Percentiles rank a stretch among this genome's conserved stretches.
Conservation (phyloP, 2,797 vertebrate species). For the Menidia menidia region DNA sequence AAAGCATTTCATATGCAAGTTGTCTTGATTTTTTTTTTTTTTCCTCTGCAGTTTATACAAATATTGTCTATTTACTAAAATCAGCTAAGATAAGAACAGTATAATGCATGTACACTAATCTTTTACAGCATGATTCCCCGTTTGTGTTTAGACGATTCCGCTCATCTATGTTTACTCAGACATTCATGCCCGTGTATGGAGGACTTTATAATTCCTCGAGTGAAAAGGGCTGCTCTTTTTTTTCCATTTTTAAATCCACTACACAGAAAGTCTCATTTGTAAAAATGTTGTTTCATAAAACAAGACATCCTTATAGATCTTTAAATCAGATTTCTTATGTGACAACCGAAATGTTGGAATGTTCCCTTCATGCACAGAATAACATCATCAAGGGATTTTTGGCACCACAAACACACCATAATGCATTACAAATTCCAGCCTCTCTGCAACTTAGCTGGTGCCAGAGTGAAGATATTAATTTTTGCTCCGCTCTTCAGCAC, state of each 20-base stretch:
- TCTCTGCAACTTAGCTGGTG: not conserved
- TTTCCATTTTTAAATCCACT: no score
- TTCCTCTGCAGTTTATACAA: not conserved
- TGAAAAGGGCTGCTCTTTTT: not conserved
- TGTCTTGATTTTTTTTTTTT: no score
- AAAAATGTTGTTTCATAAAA: no score
- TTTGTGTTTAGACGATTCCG: not conserved
- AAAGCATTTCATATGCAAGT: no score
- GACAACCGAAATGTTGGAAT: not conserved
- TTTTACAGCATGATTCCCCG: not conserved
- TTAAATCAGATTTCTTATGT: not conserved
- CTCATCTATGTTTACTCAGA: not conserved
- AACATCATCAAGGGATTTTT: slow-evolving; percentile 8
- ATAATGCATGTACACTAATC: not conserved
- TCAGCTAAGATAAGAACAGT: not conserved
- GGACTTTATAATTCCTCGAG: not conserved
- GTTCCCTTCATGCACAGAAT: slow-evolving; percentile 1
- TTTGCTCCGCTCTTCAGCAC: slow-evolving; percentile 13
- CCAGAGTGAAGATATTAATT: not conserved
- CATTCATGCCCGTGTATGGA: not conserved
- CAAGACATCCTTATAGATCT: not conserved
- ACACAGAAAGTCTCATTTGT: no score
- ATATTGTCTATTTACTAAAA: not conserved
- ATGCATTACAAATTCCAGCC: slow-evolving; percentile 17
- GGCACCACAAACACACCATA: slow-evolving; percentile 7